Base-by-base conservation (phyloP, 2,888 invertebrate genomes). In the Malacosoma neustria region DNA sequence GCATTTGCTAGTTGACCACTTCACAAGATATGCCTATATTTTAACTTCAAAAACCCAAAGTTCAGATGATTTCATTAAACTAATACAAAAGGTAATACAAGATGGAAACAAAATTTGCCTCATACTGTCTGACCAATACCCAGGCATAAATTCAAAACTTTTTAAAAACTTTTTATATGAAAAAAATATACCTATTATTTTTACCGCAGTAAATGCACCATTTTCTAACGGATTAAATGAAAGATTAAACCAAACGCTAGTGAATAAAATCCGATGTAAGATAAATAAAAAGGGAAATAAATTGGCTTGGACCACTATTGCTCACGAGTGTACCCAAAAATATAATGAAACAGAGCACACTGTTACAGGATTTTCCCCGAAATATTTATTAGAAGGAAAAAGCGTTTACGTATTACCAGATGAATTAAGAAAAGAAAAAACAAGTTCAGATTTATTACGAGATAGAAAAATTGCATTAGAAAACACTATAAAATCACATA, bases 341-440 rank as follows among this genome's bases (percentile, higher is more conserved):
- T 59, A 60, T 36, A 63, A 61, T 39, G 42, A 57, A 32, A 60
- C 61, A 2, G 42, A 48, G 13, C 59, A 61, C 30, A 37, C 54
- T n/a, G 48, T 61, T 0, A 61, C 59, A n/a, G 51, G 51, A 0
- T 63, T 43, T 42, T 9, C 61, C 1, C 56, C 56, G 35, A 49
- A 13, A 30, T 57, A 60, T 35, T 30, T 61, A 14, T 35, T 61
- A 22, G 29, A 61, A 29, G 58, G 61, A 4, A 49, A 37, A 41
- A 34, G 52, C 44, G 42, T 46, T 9, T 34, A 15, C 2, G 42
- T 58, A 14, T 30, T 55, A 37, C 59, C 57, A 34, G 22, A 44
- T 14, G 51, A 55, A 37, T 4, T 54, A 11, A 54, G 47, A 42
- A 11, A 30, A 32, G 11, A 39, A 6, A 44, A 32, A 15, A 36